These are phyloP conservation scores for Pachyuromys duprasi DNA, from an alignment of 2,797 vertebrate genomes.

Conservation along the genomic window DNA sequence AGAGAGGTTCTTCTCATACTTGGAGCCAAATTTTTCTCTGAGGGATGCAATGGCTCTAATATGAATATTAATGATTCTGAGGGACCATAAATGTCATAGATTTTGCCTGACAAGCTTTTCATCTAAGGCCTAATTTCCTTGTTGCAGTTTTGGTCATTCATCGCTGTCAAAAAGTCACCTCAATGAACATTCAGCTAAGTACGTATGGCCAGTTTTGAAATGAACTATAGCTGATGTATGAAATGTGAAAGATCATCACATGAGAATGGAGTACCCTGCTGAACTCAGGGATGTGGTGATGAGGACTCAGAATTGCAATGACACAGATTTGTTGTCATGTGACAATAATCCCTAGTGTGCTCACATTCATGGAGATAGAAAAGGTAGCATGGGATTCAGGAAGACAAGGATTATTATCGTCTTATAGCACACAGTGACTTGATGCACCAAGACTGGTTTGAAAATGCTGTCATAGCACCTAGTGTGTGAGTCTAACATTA, in stretches of 20 bases:
- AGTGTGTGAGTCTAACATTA: neutral
- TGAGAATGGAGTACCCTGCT: neutral
- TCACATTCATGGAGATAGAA: neutral
- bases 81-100: neutral
- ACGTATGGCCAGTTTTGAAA: conserved; percentile 47
- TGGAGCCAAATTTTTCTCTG: conserved; percentile 1
- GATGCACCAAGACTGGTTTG: neutral
- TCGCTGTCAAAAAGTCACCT: conserved; percentile 45
- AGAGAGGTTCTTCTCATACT: neutral
- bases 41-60: neutral
- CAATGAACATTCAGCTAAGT: conserved; percentile 49
- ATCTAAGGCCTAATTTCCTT: neutral
- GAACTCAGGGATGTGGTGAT: neutral
- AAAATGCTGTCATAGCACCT: neutral
- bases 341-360: neutral
- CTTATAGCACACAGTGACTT: neutral
- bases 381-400: neutral
- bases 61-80: conserved; percentile 5
- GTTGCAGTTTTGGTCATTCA: conserved; percentile 23
- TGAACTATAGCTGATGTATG: conserved; percentile 19
- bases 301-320: neutral
- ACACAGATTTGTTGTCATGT: neutral
- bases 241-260: conserved; percentile 43
- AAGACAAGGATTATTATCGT: neutral
- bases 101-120: conserved; percentile 40